Conservation (phyloP, 2,888 invertebrate species). For the Aporophyla lueneburgensis region DNA sequence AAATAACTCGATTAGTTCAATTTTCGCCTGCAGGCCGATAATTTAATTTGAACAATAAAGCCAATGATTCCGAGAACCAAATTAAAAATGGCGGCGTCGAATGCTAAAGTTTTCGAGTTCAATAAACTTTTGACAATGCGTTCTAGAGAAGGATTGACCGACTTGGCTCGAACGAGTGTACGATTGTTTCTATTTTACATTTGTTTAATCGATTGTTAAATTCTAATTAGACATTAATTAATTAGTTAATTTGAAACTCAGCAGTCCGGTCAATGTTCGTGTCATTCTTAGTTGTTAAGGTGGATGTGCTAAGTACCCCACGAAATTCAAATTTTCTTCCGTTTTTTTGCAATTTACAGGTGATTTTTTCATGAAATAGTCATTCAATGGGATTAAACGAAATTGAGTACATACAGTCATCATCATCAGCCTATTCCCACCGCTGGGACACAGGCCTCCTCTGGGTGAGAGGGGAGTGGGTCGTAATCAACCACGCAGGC, state of each 20-base stretch:
- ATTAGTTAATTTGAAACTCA: neutral
- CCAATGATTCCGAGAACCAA: conserved; percentile 42
- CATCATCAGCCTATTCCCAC: no score
- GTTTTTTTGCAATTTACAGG: no score
- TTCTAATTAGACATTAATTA: neutral
- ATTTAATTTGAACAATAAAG: conserved; percentile 49
- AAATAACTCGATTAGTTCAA: conserved; percentile 42
- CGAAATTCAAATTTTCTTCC: no score
- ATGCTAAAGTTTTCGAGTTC: conserved; percentile 47
- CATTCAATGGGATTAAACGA: no score
- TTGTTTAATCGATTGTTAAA: neutral
- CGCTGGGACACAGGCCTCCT: no score
- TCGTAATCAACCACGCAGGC: no score
- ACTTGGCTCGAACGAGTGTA: conserved; percentile 46
- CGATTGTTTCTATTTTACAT: conserved; percentile 26
- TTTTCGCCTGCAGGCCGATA: conserved; percentile 47
- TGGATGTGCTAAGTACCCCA: no score
- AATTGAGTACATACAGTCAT: no score
- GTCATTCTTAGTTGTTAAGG: neutral
- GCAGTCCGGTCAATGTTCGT: neutral
- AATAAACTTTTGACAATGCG: conserved; percentile 56
- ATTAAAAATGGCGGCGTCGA: conserved; percentile 56
- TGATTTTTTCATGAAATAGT: no score
- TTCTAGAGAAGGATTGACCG: conserved; percentile 41
- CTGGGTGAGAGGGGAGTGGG: no score